Evolutionary conservation across 2,888 invertebrate species (phyloP).

Genomic region (Trypoxylon attenuatum): DNA sequence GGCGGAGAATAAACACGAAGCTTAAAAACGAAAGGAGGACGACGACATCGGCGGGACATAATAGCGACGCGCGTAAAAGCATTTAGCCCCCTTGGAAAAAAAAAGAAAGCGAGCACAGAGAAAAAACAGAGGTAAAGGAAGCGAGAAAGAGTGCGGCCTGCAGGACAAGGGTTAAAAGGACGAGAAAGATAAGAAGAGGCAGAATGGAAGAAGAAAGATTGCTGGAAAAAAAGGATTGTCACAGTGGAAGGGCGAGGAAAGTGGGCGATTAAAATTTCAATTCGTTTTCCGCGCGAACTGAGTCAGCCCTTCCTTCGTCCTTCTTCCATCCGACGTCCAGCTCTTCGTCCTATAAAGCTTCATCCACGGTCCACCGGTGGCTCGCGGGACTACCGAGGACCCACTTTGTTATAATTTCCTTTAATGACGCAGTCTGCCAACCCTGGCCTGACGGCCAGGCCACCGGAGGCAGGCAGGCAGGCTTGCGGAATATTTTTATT

Average conservation of each 20-base stretch:
- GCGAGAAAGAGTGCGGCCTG: conserved; percentile 1
- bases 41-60: conserved; percentile 33
- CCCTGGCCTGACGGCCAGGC: conserved; percentile 2
- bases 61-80: conserved; percentile 55
- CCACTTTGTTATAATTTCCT: conserved; percentile 66
- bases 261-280: conserved; percentile 67
- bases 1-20: conserved; percentile 41
- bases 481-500: conserved; percentile 58
- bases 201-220: conserved; percentile 16
- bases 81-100: conserved; percentile 33
- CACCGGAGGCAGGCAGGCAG: conserved; percentile 21
- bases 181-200: conserved; percentile 10
- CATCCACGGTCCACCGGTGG: conserved; percentile 41
- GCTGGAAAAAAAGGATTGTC: conserved; percentile 39
- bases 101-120: conserved; percentile 1
- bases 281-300: conserved; percentile 65
- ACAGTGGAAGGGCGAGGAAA: conserved; percentile 41
- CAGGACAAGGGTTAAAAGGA: conserved; percentile 1
- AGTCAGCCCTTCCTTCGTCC: conserved; percentile 57
- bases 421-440: conserved; percentile 55
- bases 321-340: conserved; percentile 37
- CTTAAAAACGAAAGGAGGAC: conserved; percentile 25
- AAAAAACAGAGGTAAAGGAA: conserved; percentile 13
- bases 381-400: conserved; percentile 46
- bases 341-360: conserved; percentile 40